These are phyloP conservation scores for Aplodontia rufa DNA, from an alignment of 2,113 vertebrate species.

Conservation along the genomic window DNA sequence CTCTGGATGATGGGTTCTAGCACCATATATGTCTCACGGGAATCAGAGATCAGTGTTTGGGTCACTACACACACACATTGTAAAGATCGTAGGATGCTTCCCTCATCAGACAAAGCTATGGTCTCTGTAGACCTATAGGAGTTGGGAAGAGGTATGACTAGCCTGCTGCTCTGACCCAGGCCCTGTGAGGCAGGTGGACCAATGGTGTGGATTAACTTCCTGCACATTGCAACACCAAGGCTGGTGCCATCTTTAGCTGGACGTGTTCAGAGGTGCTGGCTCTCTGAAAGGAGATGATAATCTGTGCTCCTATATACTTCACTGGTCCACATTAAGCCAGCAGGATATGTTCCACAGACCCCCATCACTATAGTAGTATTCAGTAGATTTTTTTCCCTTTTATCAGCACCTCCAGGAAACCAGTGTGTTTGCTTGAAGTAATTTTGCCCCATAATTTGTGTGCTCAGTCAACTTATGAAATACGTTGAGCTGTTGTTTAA, in stretches of 20 bases:
- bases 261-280: rapidly evolving
- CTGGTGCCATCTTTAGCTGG: rapidly evolving
- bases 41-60: background rate
- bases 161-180: background rate
- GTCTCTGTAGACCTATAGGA: background rate
- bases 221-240: rapidly evolving
- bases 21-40: background rate
- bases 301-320: background rate
- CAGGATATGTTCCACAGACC: background rate
- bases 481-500: background rate
- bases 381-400: background rate
- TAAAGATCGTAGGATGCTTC: background rate
- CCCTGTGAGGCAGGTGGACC: background rate
- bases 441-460: background rate
- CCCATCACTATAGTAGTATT: rapidly evolving
- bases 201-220: rapidly evolving
- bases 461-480: background rate
- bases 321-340: rapidly evolving
- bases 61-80: background rate
- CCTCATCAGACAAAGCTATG: background rate
- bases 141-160: rapidly evolving
- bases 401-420: background rate
- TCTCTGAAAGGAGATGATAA: background rate
- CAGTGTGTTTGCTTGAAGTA: background rate
- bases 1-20: too few species aligned